Evolutionary conservation across 2,113 vertebrate species (phyloP), one percentile per base, ranked within the genome.

Genomic region (Prinia subflava): DNA sequence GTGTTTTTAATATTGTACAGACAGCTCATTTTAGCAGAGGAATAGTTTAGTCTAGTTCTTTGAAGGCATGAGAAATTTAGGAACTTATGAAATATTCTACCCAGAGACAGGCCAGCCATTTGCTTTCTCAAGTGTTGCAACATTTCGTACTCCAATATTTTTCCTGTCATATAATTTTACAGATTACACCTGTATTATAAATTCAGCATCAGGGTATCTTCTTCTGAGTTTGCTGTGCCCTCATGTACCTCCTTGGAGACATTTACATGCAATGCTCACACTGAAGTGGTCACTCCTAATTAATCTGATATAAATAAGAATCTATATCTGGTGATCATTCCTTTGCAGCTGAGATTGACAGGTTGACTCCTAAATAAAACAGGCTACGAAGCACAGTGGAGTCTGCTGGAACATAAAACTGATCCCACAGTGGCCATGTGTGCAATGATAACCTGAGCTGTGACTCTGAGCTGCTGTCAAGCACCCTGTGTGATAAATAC

Each of bases 81-180:
- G 37, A 75, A 52, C 39, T 71, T 47, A 85, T 25, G 15, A 95
- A 95, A 91, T 87, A 89, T 49, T 86, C 68, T 93, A 39, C 33
- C 50, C 47, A 70, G 18, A 59, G 18, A 30, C 3, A 74, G 31
- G 25, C 55, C 70, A 79, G 55, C 4, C 28, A 44, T 49, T 55
- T 83, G 20, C 75, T 53, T 88, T 83, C 71, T 53, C 31, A 83
- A 69, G 49, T 25, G 15, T 30, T 83, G 44, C 67, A 84, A 27
- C 30, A 89, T 69, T 76, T 68, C 39, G 24, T 60, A 83, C 60
- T 90, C 56, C 59, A 65, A 28, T 63, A 71, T 85, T 62, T 95
- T 64, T 42, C 33, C 44, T 68, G 49, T 31, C 41, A 12, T 42
- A 49, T 35, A 86, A 60, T 85, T 86, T 88, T 77, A 86, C 15